Conservation (phyloP, 2,113 vertebrate genomes). For the Tapirus terrestris region DNA sequence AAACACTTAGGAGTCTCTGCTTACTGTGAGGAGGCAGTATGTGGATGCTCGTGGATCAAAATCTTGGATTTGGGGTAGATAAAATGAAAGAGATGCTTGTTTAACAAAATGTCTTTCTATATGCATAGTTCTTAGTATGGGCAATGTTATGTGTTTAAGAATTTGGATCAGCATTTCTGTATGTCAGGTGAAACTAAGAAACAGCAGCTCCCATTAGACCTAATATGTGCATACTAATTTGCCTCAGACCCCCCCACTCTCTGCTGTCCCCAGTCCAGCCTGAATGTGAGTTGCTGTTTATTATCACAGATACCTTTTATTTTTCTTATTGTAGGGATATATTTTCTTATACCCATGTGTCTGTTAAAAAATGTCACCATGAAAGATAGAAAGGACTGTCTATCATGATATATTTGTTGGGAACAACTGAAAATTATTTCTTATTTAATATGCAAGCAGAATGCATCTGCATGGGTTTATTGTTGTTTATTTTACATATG, state of each 20-base stretch:
- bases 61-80: not conserved
- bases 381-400: not conserved
- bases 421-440: not conserved
- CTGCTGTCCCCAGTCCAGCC: not conserved
- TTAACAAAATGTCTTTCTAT: not conserved
- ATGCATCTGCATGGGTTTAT: not conserved
- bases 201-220: not conserved
- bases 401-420: not conserved
- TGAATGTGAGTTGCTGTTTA: not conserved
- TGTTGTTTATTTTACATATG: not conserved
- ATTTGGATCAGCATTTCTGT: not conserved
- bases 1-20: not conserved
- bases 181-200: not conserved
- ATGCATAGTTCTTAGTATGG: not conserved
- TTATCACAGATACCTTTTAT: not conserved
- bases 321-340: not conserved
- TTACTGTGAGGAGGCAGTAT: not conserved
- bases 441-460: not conserved
- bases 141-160: not conserved
- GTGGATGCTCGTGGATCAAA: not conserved
- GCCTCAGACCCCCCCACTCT: not conserved
- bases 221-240: not conserved
- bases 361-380: not conserved
- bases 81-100: not conserved
- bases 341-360: not conserved